Evolutionary conservation across 2,888 invertebrate genomes (phyloP).

Genomic region (Caenorhabditis afra): DNA sequence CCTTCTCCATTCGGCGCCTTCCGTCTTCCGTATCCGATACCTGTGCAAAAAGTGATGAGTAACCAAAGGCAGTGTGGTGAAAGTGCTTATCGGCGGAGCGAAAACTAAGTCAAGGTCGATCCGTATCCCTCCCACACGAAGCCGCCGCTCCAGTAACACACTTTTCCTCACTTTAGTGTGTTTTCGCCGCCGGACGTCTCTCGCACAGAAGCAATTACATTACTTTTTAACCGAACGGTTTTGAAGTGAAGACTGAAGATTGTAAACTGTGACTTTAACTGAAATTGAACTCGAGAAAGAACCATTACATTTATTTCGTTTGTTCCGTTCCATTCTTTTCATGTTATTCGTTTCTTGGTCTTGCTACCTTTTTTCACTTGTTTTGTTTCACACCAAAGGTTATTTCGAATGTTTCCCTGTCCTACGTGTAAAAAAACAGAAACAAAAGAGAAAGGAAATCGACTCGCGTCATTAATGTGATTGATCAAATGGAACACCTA

Average conservation of each 20-base stretch:
- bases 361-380: neutral
- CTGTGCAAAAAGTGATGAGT: conserved; percentile 40
- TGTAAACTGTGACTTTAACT: no score
- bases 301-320: no score
- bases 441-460: conserved; percentile 1
- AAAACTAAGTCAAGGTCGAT: conserved; percentile 59
- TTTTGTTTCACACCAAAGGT: conserved; percentile 20
- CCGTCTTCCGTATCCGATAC: conserved; percentile 8
- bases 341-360: neutral
- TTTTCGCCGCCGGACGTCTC: neutral
- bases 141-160: conserved; percentile 40
- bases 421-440: neutral
- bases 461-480: conserved; percentile 17
- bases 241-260: no score
- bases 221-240: neutral
- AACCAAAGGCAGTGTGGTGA: conserved; percentile 22
- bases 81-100: conserved; percentile 40
- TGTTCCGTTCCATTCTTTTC: neutral
- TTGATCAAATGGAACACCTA: conserved; percentile 44
- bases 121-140: conserved; percentile 24
- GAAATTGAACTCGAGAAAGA: no score
- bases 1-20: neutral
- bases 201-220: neutral
- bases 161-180: conserved; percentile 14
- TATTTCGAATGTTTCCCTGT: conserved; percentile 14